These are phyloP conservation scores for Clinocottus analis DNA, from an alignment of 2,113 vertebrate species.

Conservation along the genomic window DNA sequence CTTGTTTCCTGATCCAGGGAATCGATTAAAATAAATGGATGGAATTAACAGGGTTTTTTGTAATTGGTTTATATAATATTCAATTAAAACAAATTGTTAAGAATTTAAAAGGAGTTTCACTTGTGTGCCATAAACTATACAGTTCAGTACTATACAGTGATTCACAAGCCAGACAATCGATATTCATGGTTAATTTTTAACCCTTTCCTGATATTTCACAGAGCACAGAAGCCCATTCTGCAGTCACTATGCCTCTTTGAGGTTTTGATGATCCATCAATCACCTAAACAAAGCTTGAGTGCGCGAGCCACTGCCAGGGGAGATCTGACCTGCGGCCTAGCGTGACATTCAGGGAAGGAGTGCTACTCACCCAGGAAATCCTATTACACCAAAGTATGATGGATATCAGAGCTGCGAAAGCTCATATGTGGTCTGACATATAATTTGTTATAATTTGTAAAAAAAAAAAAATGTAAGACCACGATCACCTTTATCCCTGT, in stretches of 20 bases:
- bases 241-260: conserved; percentile 64
- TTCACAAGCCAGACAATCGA: conserved; percentile 36
- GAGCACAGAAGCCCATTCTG: conserved; percentile 30
- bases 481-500: conserved; percentile 65
- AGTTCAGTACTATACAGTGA: too few relatives aligned
- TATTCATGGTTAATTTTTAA: conserved; percentile 54
- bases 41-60: neutral
- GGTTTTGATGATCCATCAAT: conserved; percentile 82
- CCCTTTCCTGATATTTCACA: conserved; percentile 29
- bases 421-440: conserved; percentile 82
- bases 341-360: conserved; percentile 82
- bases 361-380: conserved; percentile 82
- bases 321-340: conserved; percentile 81
- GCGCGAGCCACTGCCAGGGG: conserved; percentile 71
- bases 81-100: neutral
- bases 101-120: neutral
- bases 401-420: conserved; percentile 76
- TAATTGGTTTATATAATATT: neutral
- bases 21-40: neutral
- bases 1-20: neutral
- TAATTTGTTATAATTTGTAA: conserved; percentile 82
- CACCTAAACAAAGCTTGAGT: conserved; percentile 72
- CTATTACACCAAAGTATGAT: conserved; percentile 85
- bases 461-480: conserved; percentile 46
- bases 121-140: too few relatives aligned